These are phyloP conservation scores for Gambusia yucatana DNA, from an alignment of 2,797 vertebrate species.

Conservation along the genomic window DNA sequence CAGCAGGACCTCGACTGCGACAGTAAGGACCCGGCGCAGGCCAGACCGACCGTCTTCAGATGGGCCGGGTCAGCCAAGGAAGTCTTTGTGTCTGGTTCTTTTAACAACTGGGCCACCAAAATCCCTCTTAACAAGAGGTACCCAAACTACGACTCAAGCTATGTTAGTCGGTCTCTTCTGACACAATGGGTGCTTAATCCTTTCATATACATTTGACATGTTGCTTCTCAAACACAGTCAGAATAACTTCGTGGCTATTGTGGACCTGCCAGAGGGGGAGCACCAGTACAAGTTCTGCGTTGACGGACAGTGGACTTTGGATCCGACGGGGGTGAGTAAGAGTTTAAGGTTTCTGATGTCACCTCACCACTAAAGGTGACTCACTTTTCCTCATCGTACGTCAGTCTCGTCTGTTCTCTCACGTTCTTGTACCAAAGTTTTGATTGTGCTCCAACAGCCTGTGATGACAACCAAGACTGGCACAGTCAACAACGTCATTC, in stretches of 20 bases:
- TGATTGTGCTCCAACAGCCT: constrained; percentile 75
- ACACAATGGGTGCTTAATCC: not conserved
- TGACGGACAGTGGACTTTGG: constrained; percentile 96
- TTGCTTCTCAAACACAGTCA: constrained; percentile 79
- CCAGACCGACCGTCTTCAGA: constrained; percentile 92
- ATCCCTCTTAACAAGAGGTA: constrained; percentile 96
- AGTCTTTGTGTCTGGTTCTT: constrained; percentile 93
- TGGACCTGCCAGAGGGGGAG: constrained; percentile 96
- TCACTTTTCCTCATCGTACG: not conserved
- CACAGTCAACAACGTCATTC: constrained; percentile 92
- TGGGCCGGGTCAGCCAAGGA: constrained; percentile 93
- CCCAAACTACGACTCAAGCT: not conserved
- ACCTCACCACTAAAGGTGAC: not conserved
- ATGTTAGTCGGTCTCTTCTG: not conserved
- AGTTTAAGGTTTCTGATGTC: not conserved
- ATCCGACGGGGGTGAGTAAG: constrained; percentile 88
- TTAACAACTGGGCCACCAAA: constrained; percentile 96
- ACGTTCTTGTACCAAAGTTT: not conserved
- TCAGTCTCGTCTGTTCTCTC: not conserved
- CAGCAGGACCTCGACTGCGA: constrained; percentile 91
- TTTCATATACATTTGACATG: not conserved
- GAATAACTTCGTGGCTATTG: constrained; percentile 94
- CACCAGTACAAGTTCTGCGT: constrained; percentile 98
- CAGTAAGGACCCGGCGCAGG: constrained; percentile 83
- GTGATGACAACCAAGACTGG: constrained; percentile 92